phyloP scores from a whole-genome alignment of 2,888 invertebrate species.

The Heteromyza rotundicornis region DNA sequence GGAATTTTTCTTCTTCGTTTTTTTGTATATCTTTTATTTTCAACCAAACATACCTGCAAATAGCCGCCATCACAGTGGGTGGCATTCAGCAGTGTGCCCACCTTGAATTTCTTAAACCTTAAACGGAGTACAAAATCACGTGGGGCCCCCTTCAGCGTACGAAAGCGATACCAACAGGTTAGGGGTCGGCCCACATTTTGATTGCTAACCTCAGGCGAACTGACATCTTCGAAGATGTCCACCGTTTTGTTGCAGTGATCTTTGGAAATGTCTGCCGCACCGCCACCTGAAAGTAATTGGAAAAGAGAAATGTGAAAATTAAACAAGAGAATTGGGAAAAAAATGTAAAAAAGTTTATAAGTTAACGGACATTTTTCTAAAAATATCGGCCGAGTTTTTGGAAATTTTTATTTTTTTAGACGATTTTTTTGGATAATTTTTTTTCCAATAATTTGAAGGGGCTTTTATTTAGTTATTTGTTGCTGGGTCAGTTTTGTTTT shows the following conservation, averaged over 20 bases:
- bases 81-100: slow-evolving; percentile 84
- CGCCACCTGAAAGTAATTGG: slow-evolving; percentile 49
- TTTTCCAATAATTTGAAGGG: slow-evolving; percentile 20
- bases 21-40: neutral
- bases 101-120: slow-evolving; percentile 92
- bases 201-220: slow-evolving; percentile 83
- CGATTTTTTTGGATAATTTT: neutral
- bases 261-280: slow-evolving; percentile 63
- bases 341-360: slow-evolving; percentile 28
- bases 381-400: neutral
- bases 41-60: slow-evolving; percentile 74
- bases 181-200: slow-evolving; percentile 84
- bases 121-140: slow-evolving; percentile 90
- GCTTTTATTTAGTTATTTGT: too few relatives aligned
- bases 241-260: slow-evolving; percentile 95
- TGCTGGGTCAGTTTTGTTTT: too few relatives aligned
- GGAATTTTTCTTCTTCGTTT: neutral
- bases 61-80: slow-evolving; percentile 88
- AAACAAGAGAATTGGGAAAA: slow-evolving; percentile 6
- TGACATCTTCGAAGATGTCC: slow-evolving; percentile 90
- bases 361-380: neutral
- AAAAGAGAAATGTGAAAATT: too few relatives aligned
- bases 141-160: slow-evolving; percentile 84
- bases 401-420: neutral
- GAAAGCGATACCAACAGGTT: slow-evolving; percentile 89